Percentiles rank a stretch among this genome's conserved stretches.
These are phyloP conservation scores for Cavia porcellus DNA, from an alignment of 2,113 vertebrate genomes.

Conservation along the genomic window DNA sequence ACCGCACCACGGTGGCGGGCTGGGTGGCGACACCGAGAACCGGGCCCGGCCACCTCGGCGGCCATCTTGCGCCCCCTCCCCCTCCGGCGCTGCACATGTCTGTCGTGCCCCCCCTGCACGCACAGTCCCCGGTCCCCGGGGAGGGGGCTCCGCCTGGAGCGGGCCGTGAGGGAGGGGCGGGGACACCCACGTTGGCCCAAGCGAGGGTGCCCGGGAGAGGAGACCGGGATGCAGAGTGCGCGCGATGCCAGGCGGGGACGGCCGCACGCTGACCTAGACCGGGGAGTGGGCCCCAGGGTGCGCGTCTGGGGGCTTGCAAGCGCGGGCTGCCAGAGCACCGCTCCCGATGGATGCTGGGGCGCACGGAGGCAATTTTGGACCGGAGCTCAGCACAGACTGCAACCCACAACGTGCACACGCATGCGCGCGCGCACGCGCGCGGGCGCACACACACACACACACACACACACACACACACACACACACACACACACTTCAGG, in stretches of 20 bases:
- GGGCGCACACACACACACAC: too few relatives aligned
- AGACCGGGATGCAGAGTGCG: neutral
- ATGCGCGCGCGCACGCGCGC: too few relatives aligned
- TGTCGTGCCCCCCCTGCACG: too few relatives aligned
- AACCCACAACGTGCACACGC: neutral
- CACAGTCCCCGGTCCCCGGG: neutral
- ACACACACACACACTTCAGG: neutral
- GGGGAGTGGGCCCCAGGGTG: neutral
- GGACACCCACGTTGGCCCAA: neutral
- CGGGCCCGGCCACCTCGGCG: constrained; percentile 86
- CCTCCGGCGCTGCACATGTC: constrained; percentile 13
- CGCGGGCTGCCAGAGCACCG: neutral
- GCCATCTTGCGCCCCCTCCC: constrained; percentile 84
- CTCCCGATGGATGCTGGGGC: neutral
- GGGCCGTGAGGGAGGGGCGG: neutral
- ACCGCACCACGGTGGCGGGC: neutral
- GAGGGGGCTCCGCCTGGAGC: neutral
- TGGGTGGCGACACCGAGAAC: neutral
- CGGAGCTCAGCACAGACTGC: neutral
- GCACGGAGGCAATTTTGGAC: neutral
- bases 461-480: too few relatives aligned
- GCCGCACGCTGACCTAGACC: constrained; percentile 11
- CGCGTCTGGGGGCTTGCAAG: neutral
- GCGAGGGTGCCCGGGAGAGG: neutral
- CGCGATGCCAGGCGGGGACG: neutral